Conservation (phyloP, 2,888 invertebrate genomes). For the Xylota sylvarum region DNA sequence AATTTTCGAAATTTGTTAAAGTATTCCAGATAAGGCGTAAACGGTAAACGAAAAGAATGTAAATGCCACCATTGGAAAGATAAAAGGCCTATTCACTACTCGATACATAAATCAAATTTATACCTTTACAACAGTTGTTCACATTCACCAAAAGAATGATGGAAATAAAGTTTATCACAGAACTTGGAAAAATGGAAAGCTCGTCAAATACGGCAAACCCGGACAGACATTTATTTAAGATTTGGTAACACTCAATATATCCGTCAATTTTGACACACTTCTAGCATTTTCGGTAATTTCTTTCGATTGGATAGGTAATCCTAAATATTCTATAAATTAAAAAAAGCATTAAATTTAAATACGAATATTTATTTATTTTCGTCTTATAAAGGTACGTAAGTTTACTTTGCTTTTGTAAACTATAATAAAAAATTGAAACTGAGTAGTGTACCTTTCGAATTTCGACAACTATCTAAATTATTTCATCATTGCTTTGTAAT, state of each 20-base stretch:
- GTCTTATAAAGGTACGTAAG: neutral
- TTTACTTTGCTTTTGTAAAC: neutral
- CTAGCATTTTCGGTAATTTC: conserved; percentile 43
- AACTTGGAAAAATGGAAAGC: neutral
- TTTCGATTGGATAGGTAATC: neutral
- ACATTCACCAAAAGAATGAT: no score
- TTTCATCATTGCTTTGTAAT: conserved; percentile 55
- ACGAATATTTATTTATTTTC: neutral
- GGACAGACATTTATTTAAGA: neutral
- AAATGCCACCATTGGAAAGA: no score
- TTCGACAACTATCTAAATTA: conserved; percentile 42
- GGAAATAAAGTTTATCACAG: no score
- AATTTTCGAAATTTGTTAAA: no score
- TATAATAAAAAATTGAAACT: neutral
- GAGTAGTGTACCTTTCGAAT: neutral
- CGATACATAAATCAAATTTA: no score
- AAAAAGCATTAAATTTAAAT: neutral
- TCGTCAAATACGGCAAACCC: neutral
- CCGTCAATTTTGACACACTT: conserved; percentile 32
- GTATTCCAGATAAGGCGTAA: no score
- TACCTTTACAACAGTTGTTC: no score
- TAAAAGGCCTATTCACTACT: no score
- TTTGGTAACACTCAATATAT: conserved; percentile 32
- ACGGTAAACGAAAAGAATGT: no score
- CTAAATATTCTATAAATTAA: neutral